Evolutionary conservation across 2,888 invertebrate species (phyloP).

Genomic region (Caenorhabditis uteleia): DNA sequence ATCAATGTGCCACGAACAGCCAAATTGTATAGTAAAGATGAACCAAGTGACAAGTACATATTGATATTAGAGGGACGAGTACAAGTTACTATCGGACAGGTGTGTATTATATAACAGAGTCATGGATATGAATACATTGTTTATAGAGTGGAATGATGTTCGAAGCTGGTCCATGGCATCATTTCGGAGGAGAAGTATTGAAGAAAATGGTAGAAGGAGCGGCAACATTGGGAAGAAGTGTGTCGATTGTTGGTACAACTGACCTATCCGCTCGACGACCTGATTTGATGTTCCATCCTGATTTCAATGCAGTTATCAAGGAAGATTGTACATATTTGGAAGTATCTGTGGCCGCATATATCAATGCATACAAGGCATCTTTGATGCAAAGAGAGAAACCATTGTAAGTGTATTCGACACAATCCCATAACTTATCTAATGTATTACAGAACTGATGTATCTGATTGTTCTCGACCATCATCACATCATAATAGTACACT

Average conservation of each 20-base stretch:
- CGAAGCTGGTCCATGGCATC: slow-evolving; percentile 94
- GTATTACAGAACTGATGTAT: slow-evolving; percentile 29
- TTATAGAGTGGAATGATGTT: slow-evolving; percentile 79
- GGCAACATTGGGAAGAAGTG: slow-evolving; percentile 45
- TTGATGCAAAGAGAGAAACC: slow-evolving; percentile 54
- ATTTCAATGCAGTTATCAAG: slow-evolving; percentile 48
- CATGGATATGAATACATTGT: no score
- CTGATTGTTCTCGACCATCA: slow-evolving; percentile 18
- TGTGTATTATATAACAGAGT: slow-evolving; percentile 1
- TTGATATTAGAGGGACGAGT: slow-evolving; percentile 87
- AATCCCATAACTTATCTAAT: not conserved
- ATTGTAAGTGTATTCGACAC: slow-evolving; percentile 9
- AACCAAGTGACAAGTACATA: slow-evolving; percentile 81
- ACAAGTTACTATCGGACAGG: slow-evolving; percentile 80
- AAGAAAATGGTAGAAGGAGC: slow-evolving; percentile 44
- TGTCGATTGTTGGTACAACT: slow-evolving; percentile 46
- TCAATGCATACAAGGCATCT: slow-evolving; percentile 56
- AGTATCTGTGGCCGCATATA: slow-evolving; percentile 49
- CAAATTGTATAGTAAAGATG: slow-evolving; percentile 72
- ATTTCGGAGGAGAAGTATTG: slow-evolving; percentile 78
- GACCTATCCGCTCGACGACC: slow-evolving; percentile 51
- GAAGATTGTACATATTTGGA: slow-evolving; percentile 60
- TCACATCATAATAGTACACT: slow-evolving; percentile 10
- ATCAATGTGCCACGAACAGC: slow-evolving; percentile 57
- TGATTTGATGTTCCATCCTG: slow-evolving; percentile 57